Conservation (phyloP, 2,797 vertebrate species). For the Hydrocynus forskahlii region DNA sequence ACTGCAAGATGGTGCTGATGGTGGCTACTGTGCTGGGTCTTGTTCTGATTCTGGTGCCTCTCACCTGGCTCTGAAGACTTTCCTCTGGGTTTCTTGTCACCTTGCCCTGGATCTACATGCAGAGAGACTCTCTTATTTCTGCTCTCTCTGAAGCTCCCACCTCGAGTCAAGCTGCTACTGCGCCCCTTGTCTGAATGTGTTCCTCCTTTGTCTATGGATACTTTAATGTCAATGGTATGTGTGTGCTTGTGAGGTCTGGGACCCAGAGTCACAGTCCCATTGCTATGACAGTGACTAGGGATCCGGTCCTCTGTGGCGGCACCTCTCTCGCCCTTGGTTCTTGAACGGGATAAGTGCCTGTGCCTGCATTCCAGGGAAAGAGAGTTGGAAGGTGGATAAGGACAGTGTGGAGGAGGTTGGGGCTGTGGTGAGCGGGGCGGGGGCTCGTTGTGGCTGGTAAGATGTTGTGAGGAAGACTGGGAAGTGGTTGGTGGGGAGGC, state of each 20-base stretch:
- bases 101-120: slow-evolving; percentile 74
- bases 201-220: slow-evolving; percentile 75
- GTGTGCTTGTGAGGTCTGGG: slow-evolving; percentile 78
- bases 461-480: slow-evolving; percentile 72
- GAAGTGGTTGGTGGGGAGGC: slow-evolving; percentile 73
- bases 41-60: slow-evolving; percentile 64
- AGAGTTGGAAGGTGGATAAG: slow-evolving; percentile 66
- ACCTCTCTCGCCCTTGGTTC: slow-evolving; percentile 69
- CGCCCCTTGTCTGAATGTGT: slow-evolving; percentile 56
- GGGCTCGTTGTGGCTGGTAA: slow-evolving; percentile 68
- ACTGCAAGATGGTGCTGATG: slow-evolving; percentile 68
- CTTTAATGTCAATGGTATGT: slow-evolving; percentile 80
- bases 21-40: slow-evolving; percentile 58
- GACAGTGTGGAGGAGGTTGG: slow-evolving; percentile 66
- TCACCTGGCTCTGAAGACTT: slow-evolving; percentile 56
- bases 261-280: slow-evolving; percentile 78
- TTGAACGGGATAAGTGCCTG: slow-evolving; percentile 67
- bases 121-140: slow-evolving; percentile 71
- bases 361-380: slow-evolving; percentile 78
- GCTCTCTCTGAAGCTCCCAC: slow-evolving; percentile 66
- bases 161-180: slow-evolving; percentile 72
- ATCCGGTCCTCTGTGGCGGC: slow-evolving; percentile 62
- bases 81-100: slow-evolving; percentile 69
- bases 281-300: slow-evolving; percentile 75
- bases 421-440: slow-evolving; percentile 64